These are phyloP conservation scores for Muscicapa adusta DNA, from an alignment of 2,113 vertebrate species.

Conservation along the genomic window DNA sequence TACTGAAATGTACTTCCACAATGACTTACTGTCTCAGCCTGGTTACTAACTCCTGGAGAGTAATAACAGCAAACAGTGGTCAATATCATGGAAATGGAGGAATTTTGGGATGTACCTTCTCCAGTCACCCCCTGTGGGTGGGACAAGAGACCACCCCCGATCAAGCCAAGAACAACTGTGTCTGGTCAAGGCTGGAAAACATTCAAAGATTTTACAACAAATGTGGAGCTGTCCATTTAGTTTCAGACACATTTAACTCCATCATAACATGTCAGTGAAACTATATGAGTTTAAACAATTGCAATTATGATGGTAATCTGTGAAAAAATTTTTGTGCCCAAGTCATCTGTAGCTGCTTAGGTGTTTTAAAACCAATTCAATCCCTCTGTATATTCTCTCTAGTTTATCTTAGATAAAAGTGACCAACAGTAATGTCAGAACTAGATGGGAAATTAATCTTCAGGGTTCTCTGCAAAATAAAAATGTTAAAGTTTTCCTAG, in stretches of 20 bases:
- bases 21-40: not conserved
- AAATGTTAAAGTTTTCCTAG: not conserved
- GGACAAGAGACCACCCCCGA: accelerated
- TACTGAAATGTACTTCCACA: not conserved
- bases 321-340: not conserved
- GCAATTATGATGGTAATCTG: not conserved
- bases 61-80: not conserved
- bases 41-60: not conserved
- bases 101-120: not conserved
- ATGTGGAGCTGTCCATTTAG: not conserved
- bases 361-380: not conserved
- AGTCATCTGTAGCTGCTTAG: not conserved
- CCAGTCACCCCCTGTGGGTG: not conserved
- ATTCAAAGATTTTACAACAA: not conserved
- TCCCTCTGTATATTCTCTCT: not conserved
- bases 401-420: not conserved
- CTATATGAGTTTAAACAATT: not conserved
- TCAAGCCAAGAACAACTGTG: not conserved
- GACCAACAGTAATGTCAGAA: not conserved
- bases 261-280: not conserved
- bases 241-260: not conserved
- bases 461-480: not conserved
- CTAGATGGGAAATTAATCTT: not conserved
- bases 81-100: not conserved
- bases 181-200: not conserved